Conservation (phyloP, 1,140 invertebrate genomes). For the Paralvinella palmiformis region DNA sequence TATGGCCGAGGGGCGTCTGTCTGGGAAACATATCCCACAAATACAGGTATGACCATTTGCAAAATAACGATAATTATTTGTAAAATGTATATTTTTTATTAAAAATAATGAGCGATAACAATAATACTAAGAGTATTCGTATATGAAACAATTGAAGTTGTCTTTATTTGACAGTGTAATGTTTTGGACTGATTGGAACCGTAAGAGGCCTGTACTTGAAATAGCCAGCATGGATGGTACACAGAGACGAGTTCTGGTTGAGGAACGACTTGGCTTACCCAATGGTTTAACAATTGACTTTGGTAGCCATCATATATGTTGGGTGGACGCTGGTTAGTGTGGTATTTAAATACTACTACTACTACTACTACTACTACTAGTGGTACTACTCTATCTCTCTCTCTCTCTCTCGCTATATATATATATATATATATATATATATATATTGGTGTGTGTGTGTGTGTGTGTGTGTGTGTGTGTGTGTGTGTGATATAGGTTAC, state of each 20-base stretch:
- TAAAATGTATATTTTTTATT: background rate
- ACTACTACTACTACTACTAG: too few relatives aligned
- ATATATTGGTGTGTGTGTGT: too few relatives aligned
- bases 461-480: too few relatives aligned
- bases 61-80: too few relatives aligned
- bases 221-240: conserved; percentile 87
- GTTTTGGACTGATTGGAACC: conserved; percentile 92
- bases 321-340: conserved; percentile 84
- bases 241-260: conserved; percentile 59
- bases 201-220: conserved; percentile 85
- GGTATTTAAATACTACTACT: too few relatives aligned
- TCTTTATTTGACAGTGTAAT: conserved; percentile 13
- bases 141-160: background rate
- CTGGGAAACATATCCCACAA: too few relatives aligned
- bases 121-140: background rate
- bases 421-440: too few relatives aligned
- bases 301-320: conserved; percentile 85
- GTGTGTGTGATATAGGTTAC: too few relatives aligned
- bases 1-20: too few relatives aligned
- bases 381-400: too few relatives aligned
- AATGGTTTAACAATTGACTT: conserved; percentile 64
- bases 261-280: conserved; percentile 55
- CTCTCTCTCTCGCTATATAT: too few relatives aligned
- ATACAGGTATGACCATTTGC: too few relatives aligned
- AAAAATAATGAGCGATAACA: background rate